Conservation (phyloP, 2,888 invertebrate species). For the Chironomus tentans region DNA sequence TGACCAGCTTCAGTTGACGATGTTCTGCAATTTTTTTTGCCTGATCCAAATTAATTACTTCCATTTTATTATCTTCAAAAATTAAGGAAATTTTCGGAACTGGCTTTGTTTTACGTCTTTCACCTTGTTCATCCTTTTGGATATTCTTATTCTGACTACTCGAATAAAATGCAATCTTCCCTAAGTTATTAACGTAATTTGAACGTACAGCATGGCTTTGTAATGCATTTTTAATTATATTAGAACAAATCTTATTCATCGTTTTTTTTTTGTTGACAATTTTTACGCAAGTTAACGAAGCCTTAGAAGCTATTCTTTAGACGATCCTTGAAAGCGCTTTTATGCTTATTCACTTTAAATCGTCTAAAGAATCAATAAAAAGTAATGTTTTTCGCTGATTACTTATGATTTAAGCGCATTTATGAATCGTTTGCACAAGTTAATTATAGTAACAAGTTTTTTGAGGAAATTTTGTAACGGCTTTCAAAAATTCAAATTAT, state of each 20-base stretch:
- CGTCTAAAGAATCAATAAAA: no score
- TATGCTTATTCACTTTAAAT: no score
- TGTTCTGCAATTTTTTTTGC: constrained; percentile 60
- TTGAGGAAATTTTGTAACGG: no score
- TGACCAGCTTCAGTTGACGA: constrained; percentile 58
- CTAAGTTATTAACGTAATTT: neutral
- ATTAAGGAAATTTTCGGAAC: constrained; percentile 55
- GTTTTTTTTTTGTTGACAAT: neutral
- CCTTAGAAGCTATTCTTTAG: no score
- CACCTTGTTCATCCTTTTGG: neutral
- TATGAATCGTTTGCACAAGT: no score
- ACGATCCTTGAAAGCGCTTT: no score
- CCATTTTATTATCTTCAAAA: constrained; percentile 48
- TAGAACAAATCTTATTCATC: neutral
- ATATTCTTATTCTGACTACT: neutral
- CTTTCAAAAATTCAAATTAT: no score
- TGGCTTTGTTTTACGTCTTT: neutral
- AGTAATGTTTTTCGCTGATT: no score
- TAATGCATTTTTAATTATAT: neutral
- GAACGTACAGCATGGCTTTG: neutral
- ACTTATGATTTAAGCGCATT: no score
- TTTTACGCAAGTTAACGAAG: no score
- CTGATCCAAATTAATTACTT: constrained; percentile 54
- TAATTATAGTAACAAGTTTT: no score
- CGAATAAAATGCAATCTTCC: neutral